Percentiles rank a stretch among this genome's conserved stretches.
phyloP scores from a whole-genome alignment of 2,888 invertebrate genomes.

The Diarsia mendica region DNA sequence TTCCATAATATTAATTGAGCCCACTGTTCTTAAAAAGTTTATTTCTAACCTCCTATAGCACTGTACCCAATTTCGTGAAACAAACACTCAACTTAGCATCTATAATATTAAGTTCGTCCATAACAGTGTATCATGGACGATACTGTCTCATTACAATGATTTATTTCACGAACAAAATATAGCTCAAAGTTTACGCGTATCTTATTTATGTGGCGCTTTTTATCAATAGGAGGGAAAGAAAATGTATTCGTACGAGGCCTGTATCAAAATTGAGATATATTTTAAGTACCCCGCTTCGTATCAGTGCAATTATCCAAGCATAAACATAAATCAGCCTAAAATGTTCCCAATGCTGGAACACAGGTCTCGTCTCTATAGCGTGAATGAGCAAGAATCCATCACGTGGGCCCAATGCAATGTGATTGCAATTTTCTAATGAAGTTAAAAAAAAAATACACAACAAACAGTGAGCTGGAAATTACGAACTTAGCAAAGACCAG shows the following conservation, averaged over 20 bases:
- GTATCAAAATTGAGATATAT: neutral
- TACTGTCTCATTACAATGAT: constrained; percentile 61
- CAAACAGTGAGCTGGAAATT: too few species aligned
- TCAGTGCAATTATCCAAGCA: too few species aligned
- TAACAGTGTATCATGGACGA: constrained; percentile 35
- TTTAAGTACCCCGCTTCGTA: too few species aligned
- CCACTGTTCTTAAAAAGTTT: neutral
- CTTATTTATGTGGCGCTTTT: constrained; percentile 38
- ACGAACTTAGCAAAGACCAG: too few species aligned
- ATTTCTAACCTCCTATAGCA: neutral
- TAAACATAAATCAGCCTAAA: too few species aligned
- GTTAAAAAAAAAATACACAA: too few species aligned
- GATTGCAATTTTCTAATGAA: too few species aligned
- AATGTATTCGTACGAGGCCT: constrained; percentile 11
- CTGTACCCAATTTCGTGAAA: constrained; percentile 12
- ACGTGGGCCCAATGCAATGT: too few species aligned
- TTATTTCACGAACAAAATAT: constrained; percentile 49
- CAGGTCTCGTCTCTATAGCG: too few species aligned
- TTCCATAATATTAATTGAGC: neutral
- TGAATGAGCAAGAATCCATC: too few species aligned
- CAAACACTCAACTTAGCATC: constrained; percentile 30
- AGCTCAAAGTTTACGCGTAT: constrained; percentile 30
- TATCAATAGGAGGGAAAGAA: constrained; percentile 11
- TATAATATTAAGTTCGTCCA: constrained; percentile 30
- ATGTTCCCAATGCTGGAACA: too few species aligned